These are phyloP conservation scores for Celastrina argiolus DNA, from an alignment of 2,888 invertebrate genomes.

Conservation along the genomic window DNA sequence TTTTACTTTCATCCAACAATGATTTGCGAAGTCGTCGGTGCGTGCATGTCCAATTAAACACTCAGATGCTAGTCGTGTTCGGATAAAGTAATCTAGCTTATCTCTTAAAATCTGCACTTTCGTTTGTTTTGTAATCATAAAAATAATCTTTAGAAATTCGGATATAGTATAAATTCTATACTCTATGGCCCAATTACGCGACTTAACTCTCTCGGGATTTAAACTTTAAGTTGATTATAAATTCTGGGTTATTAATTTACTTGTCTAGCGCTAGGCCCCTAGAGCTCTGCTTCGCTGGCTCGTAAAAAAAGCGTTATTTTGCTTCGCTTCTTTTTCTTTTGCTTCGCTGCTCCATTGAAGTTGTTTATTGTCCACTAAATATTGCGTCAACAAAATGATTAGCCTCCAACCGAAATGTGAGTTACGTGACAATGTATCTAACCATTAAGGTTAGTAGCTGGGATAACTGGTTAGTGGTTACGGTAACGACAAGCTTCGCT, in stretches of 20 bases:
- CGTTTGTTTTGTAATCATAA: not conserved
- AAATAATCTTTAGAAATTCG: too few species aligned
- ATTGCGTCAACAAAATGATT: slow-evolving; percentile 15
- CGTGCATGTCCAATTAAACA: not conserved
- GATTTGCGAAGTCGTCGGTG: slow-evolving; percentile 13
- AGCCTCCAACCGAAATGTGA: slow-evolving; percentile 19
- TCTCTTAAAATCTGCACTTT: not conserved
- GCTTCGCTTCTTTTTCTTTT: not conserved
- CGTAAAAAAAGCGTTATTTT: not conserved
- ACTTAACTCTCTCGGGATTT: too few species aligned
- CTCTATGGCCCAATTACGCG: too few species aligned
- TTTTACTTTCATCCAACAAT: slow-evolving; percentile 19
- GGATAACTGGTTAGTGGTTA: not conserved
- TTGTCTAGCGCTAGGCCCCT: too few species aligned
- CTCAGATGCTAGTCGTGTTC: not conserved
- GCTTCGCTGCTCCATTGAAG: not conserved
- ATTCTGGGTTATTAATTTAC: too few species aligned
- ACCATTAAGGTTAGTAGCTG: not conserved
- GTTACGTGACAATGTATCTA: slow-evolving; percentile 24
- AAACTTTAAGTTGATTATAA: too few species aligned
- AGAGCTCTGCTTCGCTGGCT: too few species aligned
- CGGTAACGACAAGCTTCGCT: slow-evolving; percentile 1
- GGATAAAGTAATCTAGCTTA: not conserved
- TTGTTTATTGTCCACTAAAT: not conserved
- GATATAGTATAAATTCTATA: too few species aligned